Conservation (phyloP, 2,888 invertebrate species). For the Coelopa pilipes region DNA sequence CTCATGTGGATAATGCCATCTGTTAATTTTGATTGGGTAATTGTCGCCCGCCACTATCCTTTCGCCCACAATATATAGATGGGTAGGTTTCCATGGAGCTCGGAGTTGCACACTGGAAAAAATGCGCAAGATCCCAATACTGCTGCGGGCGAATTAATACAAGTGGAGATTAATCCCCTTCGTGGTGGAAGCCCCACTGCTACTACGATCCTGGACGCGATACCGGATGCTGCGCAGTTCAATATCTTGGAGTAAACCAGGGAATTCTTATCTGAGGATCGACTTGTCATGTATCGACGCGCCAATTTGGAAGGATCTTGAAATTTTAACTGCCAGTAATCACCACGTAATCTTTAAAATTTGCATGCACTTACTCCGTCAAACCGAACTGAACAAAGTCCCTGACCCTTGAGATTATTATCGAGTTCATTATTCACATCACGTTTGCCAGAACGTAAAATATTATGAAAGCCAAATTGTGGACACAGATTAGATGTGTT, state of each 20-base stretch:
- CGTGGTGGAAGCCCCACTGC: neutral
- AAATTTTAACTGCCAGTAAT: conserved; percentile 59
- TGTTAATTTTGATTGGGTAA: conserved; percentile 47
- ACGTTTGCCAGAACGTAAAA: conserved; percentile 52
- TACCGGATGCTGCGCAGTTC: neutral
- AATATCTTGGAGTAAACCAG: too few species aligned
- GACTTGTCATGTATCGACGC: neutral
- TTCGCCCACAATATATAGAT: too few species aligned
- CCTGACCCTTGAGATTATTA: conserved; percentile 57
- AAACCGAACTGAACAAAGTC: conserved; percentile 45
- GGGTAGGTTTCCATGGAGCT: too few species aligned
- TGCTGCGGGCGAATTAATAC: neutral
- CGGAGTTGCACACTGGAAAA: too few species aligned
- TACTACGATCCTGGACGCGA: neutral
- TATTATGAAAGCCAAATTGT: conserved; percentile 35
- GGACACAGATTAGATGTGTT: conserved; percentile 33
- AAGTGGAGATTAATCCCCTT: neutral
- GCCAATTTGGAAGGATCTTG: conserved; percentile 30
- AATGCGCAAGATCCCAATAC: neutral
- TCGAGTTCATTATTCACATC: conserved; percentile 62
- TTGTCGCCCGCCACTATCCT: too few species aligned
- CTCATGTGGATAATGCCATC: conserved; percentile 51
- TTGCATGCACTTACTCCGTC: conserved; percentile 55
- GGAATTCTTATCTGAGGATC: neutral
- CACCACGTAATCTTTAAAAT: conserved; percentile 62